Evolutionary conservation across 2,113 vertebrate genomes (phyloP), one percentile per base, ranked within the genome.

Genomic region (Melanerpes formicivorus): DNA sequence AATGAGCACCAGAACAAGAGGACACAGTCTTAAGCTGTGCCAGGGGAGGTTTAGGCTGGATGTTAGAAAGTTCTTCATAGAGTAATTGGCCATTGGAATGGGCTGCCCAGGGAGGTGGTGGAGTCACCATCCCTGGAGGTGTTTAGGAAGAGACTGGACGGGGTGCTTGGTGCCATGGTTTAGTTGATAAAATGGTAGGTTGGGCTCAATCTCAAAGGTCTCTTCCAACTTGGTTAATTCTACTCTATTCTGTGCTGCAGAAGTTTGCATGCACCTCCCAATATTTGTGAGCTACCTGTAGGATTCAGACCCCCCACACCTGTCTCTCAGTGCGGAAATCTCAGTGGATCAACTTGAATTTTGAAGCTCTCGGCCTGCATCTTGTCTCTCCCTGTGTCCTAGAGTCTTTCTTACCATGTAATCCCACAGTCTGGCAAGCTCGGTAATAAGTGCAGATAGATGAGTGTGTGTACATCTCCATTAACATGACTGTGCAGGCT

Each of bases 401-500:
- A 59, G 87, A 77, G 54, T 87, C 84, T 78, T 78, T 23, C 54
- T 58, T 48, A 75, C 84, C 37, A 48, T 30, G 71, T 27, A 92
- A 71, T 96, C 75, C 77, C 44, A 15, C 18, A 80, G 95, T 52
- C 94, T 95, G 96, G 95, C 67, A 93, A 95, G 95, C 90, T 93
- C 92, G 56, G n/a, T 66, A 93, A 90, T 88, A 93, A 93, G 89
- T 81, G 80, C 87, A 91, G 96, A 97, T 92, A 95, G 93, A 94
- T 93, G 92, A 96, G 88, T 95, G 91, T 93, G 58, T 76, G 96
- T 87, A 93, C 84, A 60, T 90, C 91, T 96, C 94, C 90, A 93
- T 97, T 97, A 98, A 97, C 95, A 91, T 96, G 97, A 95, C 93
- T 70, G 94, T 96, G 95, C 96, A 91, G 97, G 97, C 93, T 94